These are phyloP conservation scores for Epinotia demarniana DNA, from an alignment of 2,888 invertebrate species.

Conservation along the genomic window DNA sequence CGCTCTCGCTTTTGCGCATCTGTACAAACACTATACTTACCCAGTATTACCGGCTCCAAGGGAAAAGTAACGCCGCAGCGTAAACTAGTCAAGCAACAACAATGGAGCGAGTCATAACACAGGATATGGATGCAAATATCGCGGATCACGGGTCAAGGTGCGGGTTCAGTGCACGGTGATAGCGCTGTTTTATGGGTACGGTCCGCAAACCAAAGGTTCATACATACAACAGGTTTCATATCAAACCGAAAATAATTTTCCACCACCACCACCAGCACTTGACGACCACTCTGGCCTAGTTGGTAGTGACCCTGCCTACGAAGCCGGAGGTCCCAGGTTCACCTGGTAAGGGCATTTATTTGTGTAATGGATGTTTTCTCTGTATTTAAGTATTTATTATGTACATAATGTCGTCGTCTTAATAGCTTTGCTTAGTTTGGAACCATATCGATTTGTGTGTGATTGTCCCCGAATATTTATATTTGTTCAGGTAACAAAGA, in stretches of 20 bases:
- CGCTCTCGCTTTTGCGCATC: neutral
- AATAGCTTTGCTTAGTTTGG: no score
- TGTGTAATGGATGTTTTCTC: no score
- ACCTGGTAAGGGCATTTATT: no score
- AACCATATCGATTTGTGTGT: no score
- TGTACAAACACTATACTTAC: neutral
- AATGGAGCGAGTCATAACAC: conserved; percentile 40
- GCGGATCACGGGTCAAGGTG: conserved; percentile 66
- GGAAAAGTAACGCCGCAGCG: conserved; percentile 4
- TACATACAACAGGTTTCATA: neutral
- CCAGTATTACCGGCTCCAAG: neutral
- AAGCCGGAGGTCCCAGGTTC: no score
- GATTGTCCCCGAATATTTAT: no score
- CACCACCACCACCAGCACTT: no score
- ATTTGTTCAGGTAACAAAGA: no score
- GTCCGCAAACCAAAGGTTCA: conserved; percentile 50
- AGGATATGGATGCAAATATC: conserved; percentile 47
- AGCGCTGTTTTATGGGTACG: conserved; percentile 57
- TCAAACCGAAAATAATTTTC: neutral
- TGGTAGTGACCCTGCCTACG: no score
- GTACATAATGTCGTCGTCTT: no score
- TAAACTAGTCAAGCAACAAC: conserved; percentile 38
- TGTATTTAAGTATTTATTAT: no score
- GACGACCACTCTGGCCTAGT: no score
- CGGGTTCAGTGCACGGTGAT: conserved; percentile 66